Evolutionary conservation across 2,113 vertebrate genomes (phyloP).

Genomic region (Rutilus rutilus): DNA sequence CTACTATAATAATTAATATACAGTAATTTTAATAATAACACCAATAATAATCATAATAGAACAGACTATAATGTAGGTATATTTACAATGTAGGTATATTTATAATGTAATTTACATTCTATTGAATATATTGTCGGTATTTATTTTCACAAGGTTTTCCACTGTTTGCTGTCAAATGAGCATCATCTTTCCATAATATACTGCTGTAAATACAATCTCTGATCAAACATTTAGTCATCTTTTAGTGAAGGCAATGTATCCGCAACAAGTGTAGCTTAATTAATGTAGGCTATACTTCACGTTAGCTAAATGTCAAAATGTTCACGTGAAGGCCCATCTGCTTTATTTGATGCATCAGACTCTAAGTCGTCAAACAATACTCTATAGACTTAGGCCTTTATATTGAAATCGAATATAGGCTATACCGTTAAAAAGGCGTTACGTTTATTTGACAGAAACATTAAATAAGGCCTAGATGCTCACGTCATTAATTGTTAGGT

Average conservation of each 20-base stretch:
- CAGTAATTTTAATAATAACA: no score
- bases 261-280: background rate
- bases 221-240: background rate
- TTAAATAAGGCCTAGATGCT: background rate
- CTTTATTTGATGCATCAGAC: background rate
- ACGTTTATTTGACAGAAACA: background rate
- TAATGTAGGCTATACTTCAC: no score
- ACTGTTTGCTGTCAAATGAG: no score
- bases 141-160: background rate
- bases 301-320: background rate
- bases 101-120: background rate
- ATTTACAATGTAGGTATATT: background rate
- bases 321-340: slow-evolving; percentile 20
- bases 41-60: background rate
- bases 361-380: background rate
- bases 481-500: background rate
- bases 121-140: background rate
- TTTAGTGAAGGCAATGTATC: background rate
- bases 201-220: background rate
- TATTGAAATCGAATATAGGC: background rate
- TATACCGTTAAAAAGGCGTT: background rate
- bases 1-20: background rate
- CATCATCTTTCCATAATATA: background rate
- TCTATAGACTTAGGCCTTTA: background rate
- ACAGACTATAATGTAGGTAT: background rate